phyloP scores from a whole-genome alignment of 2,888 invertebrate genomes.

The Glaucopsyche alexis region DNA sequence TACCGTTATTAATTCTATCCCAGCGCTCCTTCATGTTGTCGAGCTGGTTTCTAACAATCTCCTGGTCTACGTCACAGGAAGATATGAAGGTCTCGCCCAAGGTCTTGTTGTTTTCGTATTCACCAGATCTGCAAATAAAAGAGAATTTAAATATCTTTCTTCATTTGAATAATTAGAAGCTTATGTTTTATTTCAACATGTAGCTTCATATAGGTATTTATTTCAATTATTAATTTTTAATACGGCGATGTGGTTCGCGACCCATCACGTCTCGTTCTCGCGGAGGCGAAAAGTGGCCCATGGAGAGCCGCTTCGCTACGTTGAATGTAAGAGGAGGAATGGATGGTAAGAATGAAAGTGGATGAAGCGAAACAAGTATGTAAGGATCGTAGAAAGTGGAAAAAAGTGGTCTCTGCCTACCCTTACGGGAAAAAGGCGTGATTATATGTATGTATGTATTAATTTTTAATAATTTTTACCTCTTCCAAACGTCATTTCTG shows the following conservation, averaged over 20 bases:
- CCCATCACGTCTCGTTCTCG: too few species aligned
- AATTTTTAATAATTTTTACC: slow-evolving; percentile 47
- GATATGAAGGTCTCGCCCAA: slow-evolving; percentile 93
- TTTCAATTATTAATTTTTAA: neutral
- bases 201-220: too few species aligned
- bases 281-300: too few species aligned
- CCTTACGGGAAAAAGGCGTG: too few species aligned
- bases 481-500: slow-evolving; percentile 96
- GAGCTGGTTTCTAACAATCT: slow-evolving; percentile 90
- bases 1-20: slow-evolving; percentile 93
- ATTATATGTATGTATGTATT: too few species aligned
- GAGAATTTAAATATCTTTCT: neutral
- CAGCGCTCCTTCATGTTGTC: slow-evolving; percentile 91
- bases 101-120: slow-evolving; percentile 93
- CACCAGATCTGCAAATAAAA: slow-evolving; percentile 83
- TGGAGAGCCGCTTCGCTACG: too few species aligned
- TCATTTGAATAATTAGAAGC: neutral
- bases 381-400: too few species aligned
- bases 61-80: slow-evolving; percentile 94
- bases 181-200: neutral
- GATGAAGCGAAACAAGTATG: too few species aligned
- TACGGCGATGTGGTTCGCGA: too few species aligned
- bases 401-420: too few species aligned
- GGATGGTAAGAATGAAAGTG: too few species aligned
- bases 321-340: too few species aligned